These are phyloP conservation scores for Pseudolaguvia tuberculata DNA, from an alignment of 2,113 vertebrate genomes.

Conservation along the genomic window DNA sequence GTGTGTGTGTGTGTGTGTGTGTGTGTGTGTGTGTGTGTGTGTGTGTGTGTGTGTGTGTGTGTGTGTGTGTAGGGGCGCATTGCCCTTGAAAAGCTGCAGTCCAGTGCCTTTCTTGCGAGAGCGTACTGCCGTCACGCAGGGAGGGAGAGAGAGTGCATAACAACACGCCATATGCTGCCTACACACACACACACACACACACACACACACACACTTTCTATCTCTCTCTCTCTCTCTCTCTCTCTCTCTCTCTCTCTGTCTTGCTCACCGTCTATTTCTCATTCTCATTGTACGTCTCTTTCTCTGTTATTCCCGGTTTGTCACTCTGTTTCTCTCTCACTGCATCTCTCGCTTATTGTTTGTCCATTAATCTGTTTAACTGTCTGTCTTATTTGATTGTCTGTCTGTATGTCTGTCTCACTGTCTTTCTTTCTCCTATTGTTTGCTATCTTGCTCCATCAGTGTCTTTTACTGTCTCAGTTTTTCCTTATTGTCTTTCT, in stretches of 20 bases:
- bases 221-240: background rate
- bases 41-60: background rate
- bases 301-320: background rate
- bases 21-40: conserved; percentile 1
- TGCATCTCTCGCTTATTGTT: background rate
- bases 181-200: no score
- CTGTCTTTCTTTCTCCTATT: background rate
- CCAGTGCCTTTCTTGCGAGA: conserved; percentile 50
- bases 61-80: conserved; percentile 6
- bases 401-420: background rate
- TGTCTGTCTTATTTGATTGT: background rate
- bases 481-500: background rate
- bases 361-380: background rate
- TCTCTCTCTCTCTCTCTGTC: background rate
- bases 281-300: background rate
- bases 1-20: no score
- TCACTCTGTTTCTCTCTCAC: background rate
- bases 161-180: conserved; percentile 42
- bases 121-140: conserved; percentile 46
- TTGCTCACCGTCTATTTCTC: background rate
- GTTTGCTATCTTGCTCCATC: no score
- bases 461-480: background rate
- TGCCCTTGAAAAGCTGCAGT: conserved; percentile 63
- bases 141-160: conserved; percentile 40
- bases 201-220: no score